Percentiles rank a stretch among this genome's conserved stretches.
These are phyloP conservation scores for Phallusia fumigata DNA, from an alignment of 23 tunicate species.

Conservation along the genomic window DNA sequence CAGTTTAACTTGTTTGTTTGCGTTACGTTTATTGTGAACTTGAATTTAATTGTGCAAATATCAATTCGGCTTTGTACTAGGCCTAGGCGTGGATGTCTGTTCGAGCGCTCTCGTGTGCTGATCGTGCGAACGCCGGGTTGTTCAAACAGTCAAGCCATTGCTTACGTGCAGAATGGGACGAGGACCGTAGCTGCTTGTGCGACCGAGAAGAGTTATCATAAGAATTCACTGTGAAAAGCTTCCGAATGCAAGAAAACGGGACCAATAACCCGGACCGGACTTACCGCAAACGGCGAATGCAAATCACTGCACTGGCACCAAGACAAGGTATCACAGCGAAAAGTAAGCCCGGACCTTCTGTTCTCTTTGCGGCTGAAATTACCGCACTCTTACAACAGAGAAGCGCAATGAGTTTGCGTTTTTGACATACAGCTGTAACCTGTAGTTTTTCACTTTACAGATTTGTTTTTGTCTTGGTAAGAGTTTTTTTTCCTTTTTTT, in stretches of 20 bases:
- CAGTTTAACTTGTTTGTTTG: not conserved
- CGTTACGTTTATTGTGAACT: not conserved
- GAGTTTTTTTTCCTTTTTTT: no score
- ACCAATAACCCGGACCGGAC: no score
- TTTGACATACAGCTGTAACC: no score
- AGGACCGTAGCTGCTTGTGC: not conserved
- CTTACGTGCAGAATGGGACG: slow-evolving; percentile 12
- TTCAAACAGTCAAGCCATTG: not conserved
- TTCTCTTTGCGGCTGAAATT: no score
- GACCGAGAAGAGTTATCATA: not conserved
- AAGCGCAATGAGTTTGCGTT: no score
- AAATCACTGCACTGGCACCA: no score
- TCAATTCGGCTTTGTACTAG: not conserved
- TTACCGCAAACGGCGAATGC: no score
- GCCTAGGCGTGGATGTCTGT: not conserved
- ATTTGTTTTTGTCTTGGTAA: no score
- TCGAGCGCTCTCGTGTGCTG: not conserved
- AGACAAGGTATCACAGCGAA: no score
- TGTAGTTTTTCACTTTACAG: no score
- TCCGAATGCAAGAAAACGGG: slow-evolving; percentile 1
- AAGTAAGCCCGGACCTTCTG: no score
- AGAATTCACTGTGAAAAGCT: not conserved
- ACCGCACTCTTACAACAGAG: no score
- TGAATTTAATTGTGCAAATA: not conserved
- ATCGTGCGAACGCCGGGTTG: not conserved